Evolutionary conservation across 2,888 invertebrate species (phyloP), one percentile per base, ranked within the genome.

Genomic region (Acanthosepion esculentum): DNA sequence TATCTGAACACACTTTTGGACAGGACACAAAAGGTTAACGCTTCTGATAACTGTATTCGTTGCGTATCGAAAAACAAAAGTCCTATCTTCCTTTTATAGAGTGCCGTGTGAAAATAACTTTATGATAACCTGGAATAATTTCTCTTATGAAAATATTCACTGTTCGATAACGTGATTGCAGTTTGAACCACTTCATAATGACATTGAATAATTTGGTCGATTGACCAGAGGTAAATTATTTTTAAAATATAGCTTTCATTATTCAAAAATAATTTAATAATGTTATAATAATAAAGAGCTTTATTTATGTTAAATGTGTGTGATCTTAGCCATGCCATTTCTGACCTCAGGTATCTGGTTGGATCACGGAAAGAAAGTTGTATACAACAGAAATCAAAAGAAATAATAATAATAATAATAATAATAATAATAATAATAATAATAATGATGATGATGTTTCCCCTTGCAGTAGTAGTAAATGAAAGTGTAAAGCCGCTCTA

Each of bases 101-200:
- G 78, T 33, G n/a, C 8, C 78, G 78, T 78, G 78, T 78, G 78
- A 33, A 78, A 78, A 78, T 78, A 78, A 78, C 78, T 78, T n/a
- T 15, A 78, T 15, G 78, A 78, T 78, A 78, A 78, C n/a, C n/a
- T 78, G 12, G 10, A n/a, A 78, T 33, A n/a, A 78, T 78, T n/a
- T n/a, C 33, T n/a, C n/a, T 78, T n/a, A 78, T 78, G 78, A 78
- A n/a, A 78, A n/a, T 78, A 78, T 15, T 5, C 78, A 78, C n/a
- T 33, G 78, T n/a, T 78, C 59, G n/a, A n/a, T 78, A n/a, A 78
- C 78, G 33, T n/a, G n/a, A 18, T n/a, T 78, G 78, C 78, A 78
- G 78, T 78, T 78, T 78, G 78, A 78, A 78, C 78, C 78, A 78
- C 78, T 78, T 78, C n/a, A 78, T 12, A 78, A 78, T 78, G 78